These are phyloP conservation scores for Atta colombica DNA, from an alignment of 1,140 invertebrate species.

Conservation along the genomic window DNA sequence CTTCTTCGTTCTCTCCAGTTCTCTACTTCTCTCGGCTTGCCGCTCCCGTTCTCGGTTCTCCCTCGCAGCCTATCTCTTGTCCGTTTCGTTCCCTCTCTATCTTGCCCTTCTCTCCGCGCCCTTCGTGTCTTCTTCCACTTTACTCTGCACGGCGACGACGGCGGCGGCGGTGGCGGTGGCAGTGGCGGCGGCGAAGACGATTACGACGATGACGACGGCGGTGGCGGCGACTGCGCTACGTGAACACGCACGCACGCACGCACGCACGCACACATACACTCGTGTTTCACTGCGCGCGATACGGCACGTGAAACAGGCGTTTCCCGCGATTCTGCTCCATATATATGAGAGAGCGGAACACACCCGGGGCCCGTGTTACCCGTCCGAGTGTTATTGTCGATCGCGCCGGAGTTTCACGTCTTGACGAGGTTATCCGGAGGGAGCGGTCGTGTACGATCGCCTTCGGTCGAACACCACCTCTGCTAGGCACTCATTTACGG, in stretches of 20 bases:
- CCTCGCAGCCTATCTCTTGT: conserved; percentile 20
- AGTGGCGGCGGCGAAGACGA: not conserved
- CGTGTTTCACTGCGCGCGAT: conserved; percentile 69
- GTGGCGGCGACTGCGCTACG: conserved; percentile 53
- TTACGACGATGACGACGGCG: not conserved
- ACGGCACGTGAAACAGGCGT: conserved; percentile 73
- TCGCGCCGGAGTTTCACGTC: conserved; percentile 52
- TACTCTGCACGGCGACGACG: not conserved
- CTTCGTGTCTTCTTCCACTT: conserved; percentile 19
- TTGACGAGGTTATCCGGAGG: conserved; percentile 72
- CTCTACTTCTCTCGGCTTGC: not conserved
- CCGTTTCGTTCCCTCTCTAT: conserved; percentile 26
- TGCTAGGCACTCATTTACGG: conserved; percentile 68
- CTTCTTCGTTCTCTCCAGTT: conserved; percentile 23
- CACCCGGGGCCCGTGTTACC: conserved; percentile 27
- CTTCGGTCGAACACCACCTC: conserved; percentile 53
- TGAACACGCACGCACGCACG: conserved; percentile 29
- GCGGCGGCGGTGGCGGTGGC: not conserved
- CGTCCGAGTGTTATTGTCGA: conserved; percentile 51
- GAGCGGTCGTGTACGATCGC: conserved; percentile 74
- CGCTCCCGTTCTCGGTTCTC: conserved; percentile 28
- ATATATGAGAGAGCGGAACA: conserved; percentile 72
- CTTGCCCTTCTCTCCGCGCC: conserved; percentile 26
- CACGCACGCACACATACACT: conserved; percentile 19
- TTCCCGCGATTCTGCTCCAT: conserved; percentile 73